These are phyloP conservation scores for Lasioglossum malachurum DNA, from an alignment of 2,888 invertebrate genomes.

Conservation along the genomic window DNA sequence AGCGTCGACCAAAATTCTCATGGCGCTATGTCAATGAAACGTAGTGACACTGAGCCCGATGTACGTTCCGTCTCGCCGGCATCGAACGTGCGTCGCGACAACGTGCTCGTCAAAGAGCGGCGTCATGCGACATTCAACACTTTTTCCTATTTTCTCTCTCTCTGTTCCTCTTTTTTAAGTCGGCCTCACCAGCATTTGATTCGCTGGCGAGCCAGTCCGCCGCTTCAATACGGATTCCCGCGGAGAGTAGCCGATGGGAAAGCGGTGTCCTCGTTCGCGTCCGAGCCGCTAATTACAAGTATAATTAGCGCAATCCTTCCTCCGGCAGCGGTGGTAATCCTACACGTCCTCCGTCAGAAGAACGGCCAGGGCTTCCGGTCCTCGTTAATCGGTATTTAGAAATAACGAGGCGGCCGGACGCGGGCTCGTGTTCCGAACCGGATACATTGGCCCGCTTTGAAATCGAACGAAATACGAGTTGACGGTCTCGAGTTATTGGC, in stretches of 20 bases:
- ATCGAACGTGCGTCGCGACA: background rate
- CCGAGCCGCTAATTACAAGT: constrained; percentile 54
- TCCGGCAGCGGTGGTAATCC: constrained; percentile 48
- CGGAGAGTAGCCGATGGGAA: constrained; percentile 4
- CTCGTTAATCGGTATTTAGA: constrained; percentile 69
- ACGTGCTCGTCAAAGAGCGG: background rate
- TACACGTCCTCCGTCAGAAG: constrained; percentile 23
- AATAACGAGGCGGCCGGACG: constrained; percentile 61
- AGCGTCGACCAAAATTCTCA: background rate
- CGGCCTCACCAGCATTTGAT: background rate
- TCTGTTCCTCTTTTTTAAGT: background rate
- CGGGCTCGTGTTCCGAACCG: constrained; percentile 52
- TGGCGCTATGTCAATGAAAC: background rate
- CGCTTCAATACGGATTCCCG: background rate
- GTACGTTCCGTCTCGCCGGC: background rate
- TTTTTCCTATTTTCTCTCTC: background rate
- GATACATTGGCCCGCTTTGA: constrained; percentile 40
- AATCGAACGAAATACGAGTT: constrained; percentile 58
- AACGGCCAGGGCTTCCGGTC: constrained; percentile 14
- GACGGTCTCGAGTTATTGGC: constrained; percentile 46
- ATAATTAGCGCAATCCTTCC: constrained; percentile 58
- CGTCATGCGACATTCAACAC: background rate
- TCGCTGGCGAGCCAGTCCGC: background rate
- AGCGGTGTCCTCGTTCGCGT: constrained; percentile 27
- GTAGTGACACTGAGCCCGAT: background rate